Percentiles rank a stretch among this genome's conserved stretches.
phyloP scores from a whole-genome alignment of 1,140 invertebrate species.

The Drosophila elegans region DNA sequence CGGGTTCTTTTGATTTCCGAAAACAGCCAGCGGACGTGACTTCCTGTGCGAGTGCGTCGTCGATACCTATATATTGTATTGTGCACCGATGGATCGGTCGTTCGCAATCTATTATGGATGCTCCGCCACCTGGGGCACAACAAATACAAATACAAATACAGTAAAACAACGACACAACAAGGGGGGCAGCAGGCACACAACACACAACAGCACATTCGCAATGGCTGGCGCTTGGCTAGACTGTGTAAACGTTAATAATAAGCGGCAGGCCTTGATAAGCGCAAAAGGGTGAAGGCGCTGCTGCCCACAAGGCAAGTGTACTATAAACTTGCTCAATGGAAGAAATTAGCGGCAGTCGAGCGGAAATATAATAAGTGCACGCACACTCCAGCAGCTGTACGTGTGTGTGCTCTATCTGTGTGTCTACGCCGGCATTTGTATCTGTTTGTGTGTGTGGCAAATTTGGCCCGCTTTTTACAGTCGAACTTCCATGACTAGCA shows the following conservation, averaged over 20 bases:
- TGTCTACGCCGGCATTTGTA: constrained; percentile 1
- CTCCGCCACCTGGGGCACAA: constrained; percentile 53
- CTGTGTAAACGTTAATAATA: constrained; percentile 55
- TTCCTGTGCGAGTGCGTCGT: constrained; percentile 60
- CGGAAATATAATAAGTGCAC: constrained; percentile 77
- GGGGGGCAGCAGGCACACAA: not conserved
- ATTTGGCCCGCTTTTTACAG: constrained; percentile 25
- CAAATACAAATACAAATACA: constrained; percentile 1
- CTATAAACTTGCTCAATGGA: constrained; percentile 65
- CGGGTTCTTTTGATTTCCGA: constrained; percentile 65
- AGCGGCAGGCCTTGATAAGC: constrained; percentile 61
- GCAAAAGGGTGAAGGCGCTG: constrained; percentile 39
- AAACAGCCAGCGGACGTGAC: constrained; percentile 71
- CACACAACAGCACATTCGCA: constrained; percentile 15
- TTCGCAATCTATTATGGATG: constrained; percentile 60
- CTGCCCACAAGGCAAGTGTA: constrained; percentile 27
- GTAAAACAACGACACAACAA: constrained; percentile 1
- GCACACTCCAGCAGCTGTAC: constrained; percentile 5
- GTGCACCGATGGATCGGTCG: constrained; percentile 1
- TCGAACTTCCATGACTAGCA: constrained; percentile 1
- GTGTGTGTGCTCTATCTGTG: constrained; percentile 4
- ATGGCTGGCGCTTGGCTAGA: constrained; percentile 65
- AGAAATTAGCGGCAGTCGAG: constrained; percentile 59
- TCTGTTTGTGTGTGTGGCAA: constrained; percentile 17
- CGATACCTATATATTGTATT: constrained; percentile 44